Percentiles rank a stretch among this genome's conserved stretches.
phyloP scores from a whole-genome alignment of 37 sponge, comb jelly and placozoan species.

The Spongilla lacustris region DNA sequence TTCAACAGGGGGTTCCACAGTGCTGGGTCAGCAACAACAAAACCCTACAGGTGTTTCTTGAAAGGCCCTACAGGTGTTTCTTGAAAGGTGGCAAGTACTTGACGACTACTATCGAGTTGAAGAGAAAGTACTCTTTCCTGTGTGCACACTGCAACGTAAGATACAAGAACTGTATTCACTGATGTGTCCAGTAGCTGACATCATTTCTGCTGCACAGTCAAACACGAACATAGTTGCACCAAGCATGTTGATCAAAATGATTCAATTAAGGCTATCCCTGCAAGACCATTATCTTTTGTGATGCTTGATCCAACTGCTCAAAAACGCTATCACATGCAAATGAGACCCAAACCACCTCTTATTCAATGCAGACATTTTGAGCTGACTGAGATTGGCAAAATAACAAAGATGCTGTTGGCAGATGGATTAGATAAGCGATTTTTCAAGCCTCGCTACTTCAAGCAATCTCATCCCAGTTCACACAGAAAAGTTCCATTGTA shows the following conservation, averaged over 20 bases:
- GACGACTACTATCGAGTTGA: background rate
- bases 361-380: background rate
- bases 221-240: background rate
- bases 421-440: background rate
- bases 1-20: background rate
- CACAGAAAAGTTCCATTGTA: background rate
- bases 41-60: background rate
- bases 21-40: background rate
- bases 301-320: background rate
- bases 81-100: background rate
- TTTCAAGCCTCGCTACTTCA: background rate
- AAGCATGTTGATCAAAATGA: background rate
- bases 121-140: background rate
- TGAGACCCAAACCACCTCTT: background rate
- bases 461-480: background rate
- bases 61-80: background rate
- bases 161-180: constrained; percentile 1
- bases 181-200: background rate
- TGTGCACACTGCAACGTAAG: background rate
- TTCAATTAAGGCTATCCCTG: background rate
- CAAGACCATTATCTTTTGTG: background rate
- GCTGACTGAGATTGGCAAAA: background rate
- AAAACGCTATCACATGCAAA: background rate
- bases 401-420: background rate
- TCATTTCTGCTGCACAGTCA: background rate